A percentile compares a stretch with the other conserved stretches of the same genome.
phyloP scores from a whole-genome alignment of 2,113 vertebrate species.

The Procapra przewalskii region DNA sequence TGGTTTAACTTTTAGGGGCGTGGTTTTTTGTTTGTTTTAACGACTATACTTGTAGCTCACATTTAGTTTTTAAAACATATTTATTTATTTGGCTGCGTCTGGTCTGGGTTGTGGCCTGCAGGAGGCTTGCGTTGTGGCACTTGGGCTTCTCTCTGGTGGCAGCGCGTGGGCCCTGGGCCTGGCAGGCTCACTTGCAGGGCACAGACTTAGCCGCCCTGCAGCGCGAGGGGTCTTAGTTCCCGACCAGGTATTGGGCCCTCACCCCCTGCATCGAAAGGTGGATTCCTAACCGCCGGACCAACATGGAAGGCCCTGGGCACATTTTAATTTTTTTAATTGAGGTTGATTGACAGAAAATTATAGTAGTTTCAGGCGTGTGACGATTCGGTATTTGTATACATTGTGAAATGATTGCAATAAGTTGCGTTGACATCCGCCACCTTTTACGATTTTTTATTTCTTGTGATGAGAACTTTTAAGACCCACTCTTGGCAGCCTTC shows the following conservation, averaged over 20 bases:
- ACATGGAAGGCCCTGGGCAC: neutral
- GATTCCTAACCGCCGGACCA: neutral
- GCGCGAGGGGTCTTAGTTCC: neutral
- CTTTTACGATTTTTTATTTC: neutral
- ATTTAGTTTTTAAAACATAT: neutral
- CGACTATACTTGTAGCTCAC: neutral
- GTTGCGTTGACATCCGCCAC: neutral
- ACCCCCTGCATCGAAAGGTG: neutral
- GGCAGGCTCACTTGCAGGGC: neutral
- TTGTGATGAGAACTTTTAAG: neutral
- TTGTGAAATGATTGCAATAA: neutral
- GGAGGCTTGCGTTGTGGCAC: accelerated
- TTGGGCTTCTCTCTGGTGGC: neutral
- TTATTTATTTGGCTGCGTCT: neutral
- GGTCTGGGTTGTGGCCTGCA: neutral
- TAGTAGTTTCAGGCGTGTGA: neutral
- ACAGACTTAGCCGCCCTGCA: accelerated
- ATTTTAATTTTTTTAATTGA: neutral
- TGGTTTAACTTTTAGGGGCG: neutral
- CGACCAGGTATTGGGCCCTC: neutral
- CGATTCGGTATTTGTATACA: neutral
- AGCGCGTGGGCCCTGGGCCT: neutral
- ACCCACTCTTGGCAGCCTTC: neutral
- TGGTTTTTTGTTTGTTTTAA: neutral
- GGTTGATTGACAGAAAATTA: neutral